Base-by-base conservation (phyloP, 2,888 invertebrate genomes). In the Microctonus brassicae region DNA sequence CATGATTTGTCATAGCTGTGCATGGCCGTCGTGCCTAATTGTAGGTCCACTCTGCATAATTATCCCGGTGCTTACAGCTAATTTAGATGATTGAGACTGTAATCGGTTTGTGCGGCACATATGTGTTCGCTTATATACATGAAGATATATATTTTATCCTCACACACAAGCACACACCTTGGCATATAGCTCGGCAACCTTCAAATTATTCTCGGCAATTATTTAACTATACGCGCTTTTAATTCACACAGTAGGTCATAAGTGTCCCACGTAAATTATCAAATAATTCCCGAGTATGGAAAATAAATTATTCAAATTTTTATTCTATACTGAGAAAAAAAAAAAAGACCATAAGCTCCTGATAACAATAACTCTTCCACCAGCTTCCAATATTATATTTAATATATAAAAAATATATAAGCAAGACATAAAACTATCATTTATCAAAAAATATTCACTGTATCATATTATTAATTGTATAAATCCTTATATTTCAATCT, bases 181-280 rank as follows among this genome's bases (percentile, higher is more conserved):
- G 61, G 61, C 52, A 20, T 61, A 34, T 61, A 26, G 33, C 47
- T 64, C 61, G n/a, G 20, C 52, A 52, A 60, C 60, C 39, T 17
- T 55, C 36, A 65, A 64, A 55, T 52, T 36, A 61, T 74, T 77
- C 71, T 73, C 75, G 70, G 73, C 81, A 83, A 84, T 84, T 83
- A 85, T 83, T 83, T 81, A 75, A 80, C 82, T 84, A 82, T 71
- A 62, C 62, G 20, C 66, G 70, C 78, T 82, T 84, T 83, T 81
- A 81, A 78, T 75, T 60, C 69, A 20, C 36, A 17, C 62, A 47
- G 24, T 53, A 69, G 70, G 72, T 64, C 75, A 66, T 69, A 73
- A 73, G 72, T 72, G 78, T 79, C 75, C 70, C 73, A 72, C 77
- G 74, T 78, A 77, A 78, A 79, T 77, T 77, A 33, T 64, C 53